A percentile compares a stretch with the other conserved stretches of the same genome.
Conservation (phyloP, 1,140 invertebrate genomes). For the Aethina tumida region DNA sequence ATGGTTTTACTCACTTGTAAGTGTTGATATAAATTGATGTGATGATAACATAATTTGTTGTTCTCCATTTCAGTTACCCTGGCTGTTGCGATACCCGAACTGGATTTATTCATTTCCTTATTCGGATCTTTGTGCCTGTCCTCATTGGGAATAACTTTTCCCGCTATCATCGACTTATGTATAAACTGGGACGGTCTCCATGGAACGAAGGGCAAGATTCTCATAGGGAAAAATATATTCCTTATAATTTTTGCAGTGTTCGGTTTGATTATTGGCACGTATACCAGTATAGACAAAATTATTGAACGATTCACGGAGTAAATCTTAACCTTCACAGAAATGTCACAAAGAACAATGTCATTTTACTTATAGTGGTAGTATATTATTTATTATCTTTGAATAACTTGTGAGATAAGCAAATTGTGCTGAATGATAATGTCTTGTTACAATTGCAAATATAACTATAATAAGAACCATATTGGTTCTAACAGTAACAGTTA, state of each 20-base stretch:
- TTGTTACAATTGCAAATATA: too few relatives aligned
- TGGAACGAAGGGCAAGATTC: slow-evolving; percentile 33
- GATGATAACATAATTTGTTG: slow-evolving; percentile 3
- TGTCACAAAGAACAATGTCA: too few relatives aligned
- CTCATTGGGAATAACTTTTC: slow-evolving; percentile 79
- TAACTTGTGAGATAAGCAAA: too few relatives aligned
- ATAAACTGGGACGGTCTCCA: slow-evolving; percentile 50
- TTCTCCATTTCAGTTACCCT: slow-evolving; percentile 50
- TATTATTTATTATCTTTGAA: too few relatives aligned
- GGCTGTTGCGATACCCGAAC: slow-evolving; percentile 65
- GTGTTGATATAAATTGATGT: slow-evolving; percentile 38
- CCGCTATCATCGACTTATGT: slow-evolving; percentile 68
- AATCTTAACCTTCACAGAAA: too few relatives aligned
- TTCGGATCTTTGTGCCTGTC: slow-evolving; percentile 81
- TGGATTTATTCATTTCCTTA: slow-evolving; percentile 83
- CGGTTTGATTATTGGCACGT: slow-evolving; percentile 60
- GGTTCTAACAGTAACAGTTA: too few relatives aligned
- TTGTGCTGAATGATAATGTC: too few relatives aligned
- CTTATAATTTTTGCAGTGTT: slow-evolving; percentile 57
- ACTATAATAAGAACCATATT: too few relatives aligned
- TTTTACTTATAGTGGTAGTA: too few relatives aligned
- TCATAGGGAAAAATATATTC: slow-evolving; percentile 56
- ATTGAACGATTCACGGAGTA: slow-evolving; percentile 18
- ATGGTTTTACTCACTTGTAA: slow-evolving; percentile 71
- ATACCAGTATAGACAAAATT: slow-evolving; percentile 56